phyloP scores from a whole-genome alignment of 2,888 invertebrate genomes.

The Amblyjoppa proteus region DNA sequence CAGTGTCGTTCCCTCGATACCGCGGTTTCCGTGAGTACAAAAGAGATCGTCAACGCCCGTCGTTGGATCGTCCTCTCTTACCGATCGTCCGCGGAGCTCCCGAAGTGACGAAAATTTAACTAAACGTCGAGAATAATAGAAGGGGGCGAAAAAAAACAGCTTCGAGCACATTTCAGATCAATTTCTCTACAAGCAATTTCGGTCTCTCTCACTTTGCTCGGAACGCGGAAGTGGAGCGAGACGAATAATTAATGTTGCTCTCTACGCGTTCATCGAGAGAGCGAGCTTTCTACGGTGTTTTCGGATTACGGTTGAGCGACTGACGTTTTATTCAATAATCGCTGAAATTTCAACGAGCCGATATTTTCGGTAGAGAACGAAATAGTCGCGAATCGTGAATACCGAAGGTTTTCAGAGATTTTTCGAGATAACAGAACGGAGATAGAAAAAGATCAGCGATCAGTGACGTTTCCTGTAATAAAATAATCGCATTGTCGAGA shows the following conservation, averaged over 20 bases:
- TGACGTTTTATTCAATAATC: constrained; percentile 3
- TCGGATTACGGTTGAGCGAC: neutral
- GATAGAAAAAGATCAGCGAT: neutral
- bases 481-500: neutral
- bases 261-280: neutral
- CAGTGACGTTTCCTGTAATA: neutral
- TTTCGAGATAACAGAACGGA: neutral
- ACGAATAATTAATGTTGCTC: constrained; percentile 7
- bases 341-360: neutral
- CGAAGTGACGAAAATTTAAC: constrained; percentile 8
- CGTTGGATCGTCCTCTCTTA: constrained; percentile 31
- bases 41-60: constrained; percentile 54
- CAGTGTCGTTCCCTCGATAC: constrained; percentile 11
- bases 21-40: constrained; percentile 47
- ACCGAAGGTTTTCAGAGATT: neutral
- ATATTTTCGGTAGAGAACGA: neutral
- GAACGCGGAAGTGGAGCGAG: neutral
- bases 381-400: neutral
- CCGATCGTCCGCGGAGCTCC: constrained; percentile 3
- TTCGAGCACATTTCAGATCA: constrained; percentile 27
- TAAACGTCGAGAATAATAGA: constrained; percentile 30
- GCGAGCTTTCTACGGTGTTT: neutral
- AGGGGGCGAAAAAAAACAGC: neutral
- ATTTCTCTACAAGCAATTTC: constrained; percentile 10
- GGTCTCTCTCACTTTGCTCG: too few relatives aligned